A percentile compares a stretch with the other conserved stretches of the same genome.
phyloP scores from a whole-genome alignment of 2,888 invertebrate genomes.

The Tiliacea aurago region DNA sequence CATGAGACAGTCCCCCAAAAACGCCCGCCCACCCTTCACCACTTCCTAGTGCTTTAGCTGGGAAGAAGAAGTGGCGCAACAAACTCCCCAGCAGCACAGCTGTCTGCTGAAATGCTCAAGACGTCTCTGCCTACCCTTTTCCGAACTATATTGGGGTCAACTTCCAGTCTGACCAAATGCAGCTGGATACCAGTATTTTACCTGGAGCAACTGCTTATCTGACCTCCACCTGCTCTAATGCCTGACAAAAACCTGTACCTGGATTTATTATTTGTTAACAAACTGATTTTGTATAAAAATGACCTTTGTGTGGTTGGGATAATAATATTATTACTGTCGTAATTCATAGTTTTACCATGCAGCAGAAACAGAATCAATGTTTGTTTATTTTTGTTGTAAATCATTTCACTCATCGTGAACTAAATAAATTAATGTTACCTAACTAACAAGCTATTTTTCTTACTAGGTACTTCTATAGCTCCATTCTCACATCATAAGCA shows the following conservation, averaged over 20 bases:
- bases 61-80: too few species aligned
- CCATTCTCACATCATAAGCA: too few species aligned
- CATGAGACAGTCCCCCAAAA: too few species aligned
- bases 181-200: neutral
- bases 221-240: neutral
- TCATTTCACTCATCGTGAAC: too few species aligned
- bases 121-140: too few species aligned
- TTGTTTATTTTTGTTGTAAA: slow-evolving; percentile 17
- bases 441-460: neutral
- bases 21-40: too few species aligned
- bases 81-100: too few species aligned
- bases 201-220: too few species aligned
- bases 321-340: neutral
- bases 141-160: neutral
- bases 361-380: neutral
- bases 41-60: too few species aligned
- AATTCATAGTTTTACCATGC: slow-evolving; percentile 1
- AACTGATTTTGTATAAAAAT: slow-evolving; percentile 1
- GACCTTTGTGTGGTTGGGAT: too few species aligned
- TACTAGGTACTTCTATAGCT: neutral
- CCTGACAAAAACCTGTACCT: neutral
- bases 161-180: too few species aligned
- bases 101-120: too few species aligned
- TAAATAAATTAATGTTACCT: slow-evolving; percentile 23
- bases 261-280: neutral